Evolutionary conservation across 2,113 vertebrate species (phyloP), one percentile per base, ranked within the genome.

Genomic region (Willisornis vidua): DNA sequence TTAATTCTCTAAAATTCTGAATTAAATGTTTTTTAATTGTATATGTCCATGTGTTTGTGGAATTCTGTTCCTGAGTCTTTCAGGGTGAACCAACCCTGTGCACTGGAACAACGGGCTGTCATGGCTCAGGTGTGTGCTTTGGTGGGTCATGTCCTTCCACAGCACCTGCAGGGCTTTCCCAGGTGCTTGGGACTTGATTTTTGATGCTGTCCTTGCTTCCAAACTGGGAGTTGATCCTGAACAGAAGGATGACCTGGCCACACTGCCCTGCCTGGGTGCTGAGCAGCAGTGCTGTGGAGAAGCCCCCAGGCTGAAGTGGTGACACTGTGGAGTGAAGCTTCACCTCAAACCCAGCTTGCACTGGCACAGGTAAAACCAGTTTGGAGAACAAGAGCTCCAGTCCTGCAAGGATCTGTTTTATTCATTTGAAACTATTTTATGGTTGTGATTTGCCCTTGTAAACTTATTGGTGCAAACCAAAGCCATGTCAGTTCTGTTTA

Each of bases 261-360:
- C 46, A 24, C 0, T 22, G 35, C 26, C 46, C 33, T 43, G 57
- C 10, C 0, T 15, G 68, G 33, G 24, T 16, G 2, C 0, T 13
- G n/a, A 9, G 16, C 29, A 2, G 49, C 75, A 16, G 1, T 2
- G 7, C 49, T 55, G 16, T 29, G 37, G 92, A 72, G 70, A 19
- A 31, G 37, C 49, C 4, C 16, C 19, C 18, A 17, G 63, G 41
- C 55, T 49, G 61, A 37, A 33, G 62, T 29, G 52, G 18, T 43
- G 39, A 37, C 26, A 57, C 19, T 0, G 3, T 10, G 41, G 41
- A 61, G 22, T 31, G 17, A 58, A 49, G 37, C 63, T 75, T 75
- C n/a, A 3, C 39, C 59, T 43, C 7, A 28, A 80, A 8, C 33
- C 43, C 31, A 8, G 3, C n/a, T 17, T 25, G 67, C 43, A 6